phyloP scores from a whole-genome alignment of 2,888 invertebrate genomes.

The Drosophila monieri region DNA sequence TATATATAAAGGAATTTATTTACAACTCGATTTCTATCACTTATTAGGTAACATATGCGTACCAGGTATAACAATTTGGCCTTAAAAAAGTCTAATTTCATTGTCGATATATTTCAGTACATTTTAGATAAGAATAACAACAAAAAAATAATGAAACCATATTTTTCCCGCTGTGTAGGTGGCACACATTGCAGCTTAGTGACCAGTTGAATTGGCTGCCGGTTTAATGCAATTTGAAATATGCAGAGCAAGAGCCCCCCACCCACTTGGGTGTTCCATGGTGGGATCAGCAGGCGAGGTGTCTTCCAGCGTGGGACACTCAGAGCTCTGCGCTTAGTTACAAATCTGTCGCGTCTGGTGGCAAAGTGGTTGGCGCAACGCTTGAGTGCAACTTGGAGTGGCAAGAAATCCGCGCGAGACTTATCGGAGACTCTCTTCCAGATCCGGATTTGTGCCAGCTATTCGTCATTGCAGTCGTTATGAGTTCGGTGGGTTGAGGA shows the following conservation, averaged over 20 bases:
- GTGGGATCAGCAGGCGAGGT: not conserved
- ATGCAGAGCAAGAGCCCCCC: slow-evolving; percentile 13
- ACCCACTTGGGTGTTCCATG: not conserved
- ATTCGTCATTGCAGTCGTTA: not conserved
- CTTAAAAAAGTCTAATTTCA: too few species aligned
- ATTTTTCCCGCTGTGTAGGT: slow-evolving; percentile 12
- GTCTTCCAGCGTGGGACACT: slow-evolving; percentile 30
- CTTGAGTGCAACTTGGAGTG: slow-evolving; percentile 26
- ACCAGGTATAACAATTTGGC: too few species aligned
- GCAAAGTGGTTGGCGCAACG: slow-evolving; percentile 28
- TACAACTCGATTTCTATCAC: too few species aligned
- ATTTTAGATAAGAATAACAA: too few species aligned
- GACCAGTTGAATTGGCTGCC: slow-evolving; percentile 7
- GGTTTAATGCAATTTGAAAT: slow-evolving; percentile 32
- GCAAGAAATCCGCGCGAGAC: not conserved
- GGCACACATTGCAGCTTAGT: slow-evolving; percentile 2
- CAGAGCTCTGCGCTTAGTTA: slow-evolving; percentile 52
- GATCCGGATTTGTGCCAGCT: slow-evolving; percentile 38
- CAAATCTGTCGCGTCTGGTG: slow-evolving; percentile 50
- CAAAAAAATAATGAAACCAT: too few species aligned
- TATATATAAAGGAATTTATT: too few species aligned
- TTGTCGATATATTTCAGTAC: too few species aligned
- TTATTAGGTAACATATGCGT: too few species aligned
- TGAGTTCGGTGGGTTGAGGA: slow-evolving; percentile 25
- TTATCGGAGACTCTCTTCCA: not conserved